Percentiles rank a stretch among this genome's conserved stretches.
Evolutionary conservation across 2,797 vertebrate species (phyloP).

Genomic region (Amniataba percoides): DNA sequence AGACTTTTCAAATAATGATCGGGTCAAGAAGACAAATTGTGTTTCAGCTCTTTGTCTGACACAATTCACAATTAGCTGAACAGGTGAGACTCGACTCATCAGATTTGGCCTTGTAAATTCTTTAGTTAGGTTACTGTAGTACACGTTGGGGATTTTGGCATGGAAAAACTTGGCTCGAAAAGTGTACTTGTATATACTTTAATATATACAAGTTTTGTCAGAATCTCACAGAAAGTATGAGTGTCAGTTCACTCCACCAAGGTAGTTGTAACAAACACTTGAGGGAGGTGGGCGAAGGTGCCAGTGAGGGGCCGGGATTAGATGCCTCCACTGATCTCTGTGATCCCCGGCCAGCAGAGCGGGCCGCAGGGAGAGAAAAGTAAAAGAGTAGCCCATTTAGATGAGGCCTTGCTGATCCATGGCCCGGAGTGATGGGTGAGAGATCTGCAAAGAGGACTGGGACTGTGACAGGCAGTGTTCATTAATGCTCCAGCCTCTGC

Average conservation of each 20-base stretch:
- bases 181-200: too few relatives aligned
- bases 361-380: conserved; percentile 16
- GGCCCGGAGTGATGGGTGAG: conserved; percentile 60
- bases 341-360: conserved; percentile 41
- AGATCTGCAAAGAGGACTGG: conserved; percentile 58
- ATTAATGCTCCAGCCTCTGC: conserved; percentile 72
- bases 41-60: too few relatives aligned
- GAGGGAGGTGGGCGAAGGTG: conserved; percentile 25
- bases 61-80: too few relatives aligned
- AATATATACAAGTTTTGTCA: neutral
- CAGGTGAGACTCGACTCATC: too few relatives aligned
- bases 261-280: conserved; percentile 28
- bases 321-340: conserved; percentile 53
- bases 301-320: conserved; percentile 42
- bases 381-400: conserved; percentile 59
- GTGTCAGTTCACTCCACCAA: neutral
- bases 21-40: too few relatives aligned
- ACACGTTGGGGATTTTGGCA: neutral
- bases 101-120: too few relatives aligned
- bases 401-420: conserved; percentile 58
- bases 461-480: conserved; percentile 72
- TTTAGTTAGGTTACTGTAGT: too few relatives aligned
- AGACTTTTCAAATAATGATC: too few relatives aligned
- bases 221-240: neutral
- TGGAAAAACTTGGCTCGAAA: neutral